Evolutionary conservation across 2,797 vertebrate genomes (phyloP).

Genomic region (Ceryle rudis): DNA sequence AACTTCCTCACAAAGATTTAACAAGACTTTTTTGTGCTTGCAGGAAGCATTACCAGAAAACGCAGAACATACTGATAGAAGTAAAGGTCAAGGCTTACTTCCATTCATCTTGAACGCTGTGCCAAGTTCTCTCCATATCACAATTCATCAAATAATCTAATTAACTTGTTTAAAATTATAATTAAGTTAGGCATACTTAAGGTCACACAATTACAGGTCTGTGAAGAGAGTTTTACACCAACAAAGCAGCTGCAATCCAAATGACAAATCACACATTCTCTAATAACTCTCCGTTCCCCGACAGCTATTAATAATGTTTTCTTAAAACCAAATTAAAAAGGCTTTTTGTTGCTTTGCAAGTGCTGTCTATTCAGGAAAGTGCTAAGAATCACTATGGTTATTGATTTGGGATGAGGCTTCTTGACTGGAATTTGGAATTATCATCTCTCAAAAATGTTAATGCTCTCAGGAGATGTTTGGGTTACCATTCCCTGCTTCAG

Average conservation of each 20-base stretch:
- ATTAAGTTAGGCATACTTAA: constrained; percentile 53
- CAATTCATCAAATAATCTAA: constrained; percentile 67
- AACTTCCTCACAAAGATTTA: background rate
- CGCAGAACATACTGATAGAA: background rate
- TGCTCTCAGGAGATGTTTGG: background rate
- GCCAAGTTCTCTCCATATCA: background rate
- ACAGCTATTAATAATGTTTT: constrained; percentile 38
- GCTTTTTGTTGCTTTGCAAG: background rate
- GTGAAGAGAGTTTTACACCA: constrained; percentile 47
- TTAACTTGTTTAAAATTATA: constrained; percentile 51
- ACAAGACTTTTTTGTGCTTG: background rate
- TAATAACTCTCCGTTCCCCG: constrained; percentile 5
- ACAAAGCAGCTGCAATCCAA: constrained; percentile 31
- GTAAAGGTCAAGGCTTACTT: constrained; percentile 21
- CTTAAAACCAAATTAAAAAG: constrained; percentile 33
- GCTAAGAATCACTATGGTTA: background rate
- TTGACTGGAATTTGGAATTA: background rate
- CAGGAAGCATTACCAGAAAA: background rate
- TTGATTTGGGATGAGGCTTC: background rate
- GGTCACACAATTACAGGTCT: constrained; percentile 38
- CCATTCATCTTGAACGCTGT: background rate
- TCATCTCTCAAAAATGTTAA: background rate
- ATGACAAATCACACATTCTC: constrained; percentile 49
- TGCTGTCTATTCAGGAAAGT: background rate
- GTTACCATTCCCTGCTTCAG: background rate